These are phyloP conservation scores for Dicaeum eximium DNA, from an alignment of 2,113 vertebrate species.

Conservation along the genomic window DNA sequence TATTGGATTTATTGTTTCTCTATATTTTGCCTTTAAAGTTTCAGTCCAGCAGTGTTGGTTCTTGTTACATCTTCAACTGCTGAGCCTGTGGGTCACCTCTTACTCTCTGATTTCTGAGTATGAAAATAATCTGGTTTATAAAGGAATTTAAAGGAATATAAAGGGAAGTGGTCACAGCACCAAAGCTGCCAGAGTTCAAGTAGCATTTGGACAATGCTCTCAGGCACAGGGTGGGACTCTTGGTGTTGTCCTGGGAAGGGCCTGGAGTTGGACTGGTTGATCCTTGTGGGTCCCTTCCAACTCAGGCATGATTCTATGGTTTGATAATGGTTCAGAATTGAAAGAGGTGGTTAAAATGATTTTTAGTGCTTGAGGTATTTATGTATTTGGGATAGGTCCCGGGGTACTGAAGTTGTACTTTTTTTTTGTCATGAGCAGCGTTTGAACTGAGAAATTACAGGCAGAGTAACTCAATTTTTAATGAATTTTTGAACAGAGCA, in stretches of 20 bases:
- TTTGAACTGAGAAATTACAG: neutral
- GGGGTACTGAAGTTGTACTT: neutral
- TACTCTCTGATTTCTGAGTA: neutral
- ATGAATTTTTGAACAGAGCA: neutral
- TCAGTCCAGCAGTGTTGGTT: neutral
- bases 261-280: neutral
- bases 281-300: neutral
- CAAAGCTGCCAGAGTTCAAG: neutral
- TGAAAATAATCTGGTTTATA: neutral
- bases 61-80: no score
- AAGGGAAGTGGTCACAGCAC: neutral
- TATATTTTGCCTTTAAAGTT: neutral
- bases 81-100: neutral
- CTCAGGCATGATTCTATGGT: neutral
- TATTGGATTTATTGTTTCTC: neutral
- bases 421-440: neutral
- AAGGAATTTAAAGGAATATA: neutral
- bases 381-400: neutral
- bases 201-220: neutral
- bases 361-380: neutral
- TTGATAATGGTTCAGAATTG: neutral
- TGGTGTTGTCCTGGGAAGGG: neutral
- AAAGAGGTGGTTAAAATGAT: neutral
- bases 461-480: neutral
- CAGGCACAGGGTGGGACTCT: neutral